Evolutionary conservation across 2,888 invertebrate genomes (phyloP).

Genomic region (Nycteola revayana): DNA sequence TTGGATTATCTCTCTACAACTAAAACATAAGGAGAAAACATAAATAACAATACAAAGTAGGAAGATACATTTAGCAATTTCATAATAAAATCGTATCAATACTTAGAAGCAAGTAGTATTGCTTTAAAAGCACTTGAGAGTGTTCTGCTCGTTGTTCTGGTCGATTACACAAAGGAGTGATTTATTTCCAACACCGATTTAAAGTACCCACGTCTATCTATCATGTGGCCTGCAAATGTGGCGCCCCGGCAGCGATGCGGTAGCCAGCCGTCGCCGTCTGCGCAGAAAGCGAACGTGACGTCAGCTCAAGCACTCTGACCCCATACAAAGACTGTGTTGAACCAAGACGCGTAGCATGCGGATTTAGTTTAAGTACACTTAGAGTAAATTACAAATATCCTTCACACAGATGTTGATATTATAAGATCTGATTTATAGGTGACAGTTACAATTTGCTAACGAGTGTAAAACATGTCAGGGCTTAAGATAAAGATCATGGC

Average conservation of each 20-base stretch:
- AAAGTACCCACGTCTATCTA: conserved; percentile 50
- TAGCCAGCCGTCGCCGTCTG: conserved; percentile 43
- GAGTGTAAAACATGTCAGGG: conserved; percentile 66
- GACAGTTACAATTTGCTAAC: conserved; percentile 74
- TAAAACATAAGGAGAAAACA: no score
- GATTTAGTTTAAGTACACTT: conserved; percentile 2
- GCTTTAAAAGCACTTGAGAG: conserved; percentile 53
- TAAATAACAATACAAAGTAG: no score
- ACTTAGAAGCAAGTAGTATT: conserved; percentile 21
- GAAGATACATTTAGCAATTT: no score
- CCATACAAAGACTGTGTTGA: conserved; percentile 34
- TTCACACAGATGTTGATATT: conserved; percentile 19
- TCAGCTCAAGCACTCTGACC: conserved; percentile 44
- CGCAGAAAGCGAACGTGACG: conserved; percentile 53
- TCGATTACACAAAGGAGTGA: conserved; percentile 59
- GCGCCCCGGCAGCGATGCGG: conserved; percentile 54
- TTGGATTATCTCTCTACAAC: no score
- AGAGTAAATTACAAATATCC: no score
- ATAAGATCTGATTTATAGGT: conserved; percentile 59
- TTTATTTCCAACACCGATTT: conserved; percentile 60
- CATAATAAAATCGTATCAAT: no score
- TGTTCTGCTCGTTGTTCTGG: conserved; percentile 38
- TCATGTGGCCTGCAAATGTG: conserved; percentile 75
- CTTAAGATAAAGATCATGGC: conserved; percentile 66
- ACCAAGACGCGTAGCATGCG: conserved; percentile 20